Evolutionary conservation across 2,797 vertebrate species (phyloP).

Genomic region (Sebastes diaconus): DNA sequence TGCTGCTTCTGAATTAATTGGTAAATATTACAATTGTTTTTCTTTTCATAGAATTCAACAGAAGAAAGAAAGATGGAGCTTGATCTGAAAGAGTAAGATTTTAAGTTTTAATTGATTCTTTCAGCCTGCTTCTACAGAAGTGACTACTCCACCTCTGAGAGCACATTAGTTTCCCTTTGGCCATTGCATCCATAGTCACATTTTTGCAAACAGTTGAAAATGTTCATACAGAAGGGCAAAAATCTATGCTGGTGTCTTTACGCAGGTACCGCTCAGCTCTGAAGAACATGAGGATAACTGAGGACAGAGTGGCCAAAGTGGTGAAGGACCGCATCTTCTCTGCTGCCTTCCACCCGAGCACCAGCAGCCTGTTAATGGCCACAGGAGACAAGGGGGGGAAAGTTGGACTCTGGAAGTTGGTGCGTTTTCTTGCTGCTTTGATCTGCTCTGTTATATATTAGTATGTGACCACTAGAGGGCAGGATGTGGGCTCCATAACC

Average conservation of each 20-base stretch:
- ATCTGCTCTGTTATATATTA: not conserved
- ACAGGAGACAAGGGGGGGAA: slow-evolving; percentile 86
- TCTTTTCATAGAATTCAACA: slow-evolving; percentile 40
- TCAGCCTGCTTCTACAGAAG: not conserved
- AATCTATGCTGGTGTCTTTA: slow-evolving; percentile 7
- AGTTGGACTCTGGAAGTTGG: slow-evolving; percentile 90
- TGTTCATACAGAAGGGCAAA: not conserved
- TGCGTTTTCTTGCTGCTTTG: slow-evolving; percentile 60
- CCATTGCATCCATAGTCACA: not conserved
- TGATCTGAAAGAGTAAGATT: slow-evolving; percentile 70
- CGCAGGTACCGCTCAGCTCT: slow-evolving; percentile 84
- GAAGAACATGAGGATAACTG: slow-evolving; percentile 77
- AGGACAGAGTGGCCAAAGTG: slow-evolving; percentile 83
- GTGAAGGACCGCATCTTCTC: slow-evolving; percentile 82
- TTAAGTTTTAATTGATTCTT: not conserved
- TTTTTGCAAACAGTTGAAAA: not conserved
- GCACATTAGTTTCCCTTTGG: not conserved
- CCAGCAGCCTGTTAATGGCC: slow-evolving; percentile 84
- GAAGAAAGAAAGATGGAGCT: slow-evolving; percentile 27
- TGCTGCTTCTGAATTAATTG: not conserved
- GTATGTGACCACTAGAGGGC: not conserved
- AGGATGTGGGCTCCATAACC: not conserved
- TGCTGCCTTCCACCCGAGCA: slow-evolving; percentile 87
- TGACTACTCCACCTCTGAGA: not conserved
- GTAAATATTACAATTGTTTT: not conserved